Percentiles rank a stretch among this genome's conserved stretches.
These are phyloP conservation scores for Morone chrysops DNA, from an alignment of 2,113 vertebrate genomes.

Conservation along the genomic window DNA sequence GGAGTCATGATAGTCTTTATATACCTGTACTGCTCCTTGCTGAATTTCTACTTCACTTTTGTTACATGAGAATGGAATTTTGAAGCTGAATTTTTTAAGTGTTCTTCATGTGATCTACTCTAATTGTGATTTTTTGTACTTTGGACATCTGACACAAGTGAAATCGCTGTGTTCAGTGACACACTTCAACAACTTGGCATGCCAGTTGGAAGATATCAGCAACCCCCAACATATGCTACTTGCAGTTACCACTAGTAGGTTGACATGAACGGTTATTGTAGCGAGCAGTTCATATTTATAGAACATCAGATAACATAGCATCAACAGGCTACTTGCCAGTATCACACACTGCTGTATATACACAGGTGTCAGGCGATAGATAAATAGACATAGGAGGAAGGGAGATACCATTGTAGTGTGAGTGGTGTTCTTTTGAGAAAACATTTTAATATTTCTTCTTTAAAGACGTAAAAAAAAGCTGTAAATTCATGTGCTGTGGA, in stretches of 20 bases:
- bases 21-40: not conserved
- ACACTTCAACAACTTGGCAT: not conserved
- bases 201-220: slow-evolving; percentile 28
- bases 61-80: not conserved
- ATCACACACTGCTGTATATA: not conserved
- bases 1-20: not conserved
- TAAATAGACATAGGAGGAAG: slow-evolving; percentile 12
- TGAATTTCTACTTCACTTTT: not conserved
- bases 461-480: not conserved
- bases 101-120: not conserved
- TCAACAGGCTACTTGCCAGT: slow-evolving; percentile 41
- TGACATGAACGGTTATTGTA: slow-evolving; percentile 34
- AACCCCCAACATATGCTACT: slow-evolving; percentile 42
- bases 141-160: not conserved
- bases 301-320: slow-evolving; percentile 40
- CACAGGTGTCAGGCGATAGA: not conserved
- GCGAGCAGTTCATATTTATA: slow-evolving; percentile 40
- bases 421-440: not conserved
- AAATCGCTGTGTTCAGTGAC: slow-evolving; percentile 6
- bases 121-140: not conserved
- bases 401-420: not conserved
- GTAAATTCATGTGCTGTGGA: not conserved
- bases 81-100: not conserved
- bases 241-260: slow-evolving; percentile 19
- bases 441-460: not conserved